These are phyloP conservation scores for Limnodromus scolopaceus DNA, from an alignment of 2,797 vertebrate species.

Conservation along the genomic window DNA sequence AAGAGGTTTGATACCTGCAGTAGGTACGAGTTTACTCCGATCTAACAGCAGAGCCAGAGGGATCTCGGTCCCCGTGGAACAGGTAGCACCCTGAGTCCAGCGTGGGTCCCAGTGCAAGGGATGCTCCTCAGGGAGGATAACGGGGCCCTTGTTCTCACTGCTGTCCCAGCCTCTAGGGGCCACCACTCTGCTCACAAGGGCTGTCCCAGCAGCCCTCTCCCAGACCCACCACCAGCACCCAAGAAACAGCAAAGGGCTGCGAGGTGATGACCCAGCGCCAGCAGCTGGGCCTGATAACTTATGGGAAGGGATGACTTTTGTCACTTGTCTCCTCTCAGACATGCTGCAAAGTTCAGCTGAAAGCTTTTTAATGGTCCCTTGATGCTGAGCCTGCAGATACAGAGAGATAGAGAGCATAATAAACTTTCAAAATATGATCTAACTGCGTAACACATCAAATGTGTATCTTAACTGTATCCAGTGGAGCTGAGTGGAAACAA, in stretches of 20 bases:
- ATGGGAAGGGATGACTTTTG: slow-evolving; percentile 22
- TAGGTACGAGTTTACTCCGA: neutral
- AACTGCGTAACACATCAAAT: slow-evolving; percentile 30
- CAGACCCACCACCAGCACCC: rapidly evolving
- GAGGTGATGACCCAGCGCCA: neutral
- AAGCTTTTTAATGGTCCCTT: slow-evolving; percentile 55
- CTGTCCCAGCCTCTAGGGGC: neutral
- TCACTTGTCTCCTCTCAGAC: slow-evolving; percentile 45
- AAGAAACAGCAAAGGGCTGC: rapidly evolving
- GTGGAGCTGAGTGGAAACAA: slow-evolving; percentile 37
- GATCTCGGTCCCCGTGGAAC: neutral
- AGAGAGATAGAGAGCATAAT: slow-evolving; percentile 32
- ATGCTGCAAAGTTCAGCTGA: slow-evolving; percentile 7
- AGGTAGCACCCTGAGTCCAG: neutral
- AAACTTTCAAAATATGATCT: slow-evolving; percentile 66
- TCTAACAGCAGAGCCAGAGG: neutral
- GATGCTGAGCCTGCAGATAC: slow-evolving; percentile 61
- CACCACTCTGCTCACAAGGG: neutral
- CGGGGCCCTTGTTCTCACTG: neutral
- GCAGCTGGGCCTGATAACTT: neutral
- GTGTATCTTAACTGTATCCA: slow-evolving; percentile 47
- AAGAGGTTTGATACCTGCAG: neutral
- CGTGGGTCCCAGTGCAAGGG: rapidly evolving
- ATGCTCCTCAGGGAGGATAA: neutral
- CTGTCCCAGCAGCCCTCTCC: neutral